These are phyloP conservation scores for Gallinago stenura DNA, from an alignment of 2,797 vertebrate genomes.

Conservation along the genomic window DNA sequence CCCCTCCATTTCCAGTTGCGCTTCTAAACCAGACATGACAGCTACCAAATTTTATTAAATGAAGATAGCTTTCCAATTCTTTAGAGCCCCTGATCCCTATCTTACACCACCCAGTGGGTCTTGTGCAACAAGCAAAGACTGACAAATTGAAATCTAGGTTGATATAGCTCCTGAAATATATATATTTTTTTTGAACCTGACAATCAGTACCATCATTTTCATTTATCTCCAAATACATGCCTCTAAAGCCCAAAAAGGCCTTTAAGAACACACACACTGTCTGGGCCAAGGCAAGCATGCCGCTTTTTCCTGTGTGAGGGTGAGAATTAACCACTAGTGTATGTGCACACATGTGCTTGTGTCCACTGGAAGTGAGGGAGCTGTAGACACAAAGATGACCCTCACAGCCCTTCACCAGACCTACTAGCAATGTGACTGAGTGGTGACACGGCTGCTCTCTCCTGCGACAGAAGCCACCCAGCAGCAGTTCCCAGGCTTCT, in stretches of 20 bases:
- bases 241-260: not conserved
- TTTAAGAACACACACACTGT: rapidly evolving
- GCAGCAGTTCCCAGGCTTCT: not conserved
- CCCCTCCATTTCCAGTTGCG: not conserved
- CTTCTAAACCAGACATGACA: not conserved
- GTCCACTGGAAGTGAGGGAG: not conserved
- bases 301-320: rapidly evolving
- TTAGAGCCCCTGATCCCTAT: not conserved
- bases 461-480: not conserved
- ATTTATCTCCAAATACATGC: not conserved
- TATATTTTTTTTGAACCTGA: not conserved
- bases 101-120: not conserved
- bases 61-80: not conserved
- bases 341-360: rapidly evolving
- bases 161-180: not conserved
- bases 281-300: not conserved
- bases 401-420: not conserved
- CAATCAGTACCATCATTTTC: not conserved
- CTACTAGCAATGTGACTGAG: rapidly evolving
- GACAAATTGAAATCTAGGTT: not conserved
- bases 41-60: not conserved
- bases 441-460: rapidly evolving
- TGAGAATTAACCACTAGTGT: not conserved
- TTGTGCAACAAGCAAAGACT: not conserved
- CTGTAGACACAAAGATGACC: not conserved